These are phyloP conservation scores for Micronisus gabar DNA, from an alignment of 2,113 vertebrate genomes.

Conservation along the genomic window DNA sequence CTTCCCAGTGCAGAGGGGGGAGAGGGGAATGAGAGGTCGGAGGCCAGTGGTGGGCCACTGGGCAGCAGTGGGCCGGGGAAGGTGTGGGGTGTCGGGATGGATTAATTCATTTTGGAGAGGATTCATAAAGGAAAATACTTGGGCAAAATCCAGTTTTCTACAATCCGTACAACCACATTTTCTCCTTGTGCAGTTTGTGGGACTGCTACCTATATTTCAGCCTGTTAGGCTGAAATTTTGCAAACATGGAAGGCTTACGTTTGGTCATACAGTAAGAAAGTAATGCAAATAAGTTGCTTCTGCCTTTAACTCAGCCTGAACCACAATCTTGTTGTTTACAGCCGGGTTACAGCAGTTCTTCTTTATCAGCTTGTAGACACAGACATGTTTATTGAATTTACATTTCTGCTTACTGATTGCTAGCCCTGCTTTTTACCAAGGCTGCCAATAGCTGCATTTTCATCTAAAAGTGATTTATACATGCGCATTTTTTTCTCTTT, in stretches of 20 bases:
- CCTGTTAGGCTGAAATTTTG: neutral
- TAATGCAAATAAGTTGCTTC: neutral
- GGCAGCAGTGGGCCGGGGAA: rapidly evolving
- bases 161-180: neutral
- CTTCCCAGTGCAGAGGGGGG: rapidly evolving
- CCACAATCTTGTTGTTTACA: neutral
- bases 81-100: neutral
- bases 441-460: neutral
- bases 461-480: neutral
- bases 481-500: neutral
- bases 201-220: neutral
- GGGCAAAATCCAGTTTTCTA: neutral
- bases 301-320: neutral
- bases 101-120: neutral
- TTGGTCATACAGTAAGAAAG: neutral
- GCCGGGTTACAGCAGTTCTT: neutral
- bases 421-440: neutral
- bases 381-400: neutral
- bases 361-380: neutral
- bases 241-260: neutral
- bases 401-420: neutral
- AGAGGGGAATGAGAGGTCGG: rapidly evolving
- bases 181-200: neutral
- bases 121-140: neutral
- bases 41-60: rapidly evolving